Percentiles rank a stretch among this genome's conserved stretches.
Conservation (phyloP, 2,797 vertebrate genomes). For the Halcyon smyrnensis region DNA sequence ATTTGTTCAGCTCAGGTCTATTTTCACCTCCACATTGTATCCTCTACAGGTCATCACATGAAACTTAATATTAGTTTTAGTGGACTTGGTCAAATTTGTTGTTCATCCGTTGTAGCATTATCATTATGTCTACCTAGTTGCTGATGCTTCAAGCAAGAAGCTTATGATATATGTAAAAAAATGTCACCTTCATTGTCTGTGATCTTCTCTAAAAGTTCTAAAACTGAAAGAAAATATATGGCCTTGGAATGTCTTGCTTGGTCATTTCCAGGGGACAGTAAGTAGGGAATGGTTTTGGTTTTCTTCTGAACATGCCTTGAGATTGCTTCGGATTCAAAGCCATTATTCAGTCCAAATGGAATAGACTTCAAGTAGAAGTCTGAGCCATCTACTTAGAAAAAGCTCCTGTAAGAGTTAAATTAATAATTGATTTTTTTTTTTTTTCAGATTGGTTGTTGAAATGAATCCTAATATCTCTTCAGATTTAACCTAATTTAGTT, state of each 20-base stretch:
- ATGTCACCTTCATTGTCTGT: background rate
- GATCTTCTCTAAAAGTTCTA: background rate
- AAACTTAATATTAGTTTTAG: background rate
- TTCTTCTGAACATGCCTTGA: background rate
- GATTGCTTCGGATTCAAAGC: background rate
- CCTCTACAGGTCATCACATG: background rate
- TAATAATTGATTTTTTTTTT: background rate
- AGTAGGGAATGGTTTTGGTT: background rate
- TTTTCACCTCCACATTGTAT: background rate
- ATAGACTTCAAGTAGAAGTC: background rate
- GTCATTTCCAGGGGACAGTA: background rate
- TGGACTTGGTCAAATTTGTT: background rate
- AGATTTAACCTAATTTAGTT: background rate
- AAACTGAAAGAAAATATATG: background rate
- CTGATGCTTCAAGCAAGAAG: slow-evolving; percentile 18
- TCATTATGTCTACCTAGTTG: background rate
- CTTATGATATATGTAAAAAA: background rate
- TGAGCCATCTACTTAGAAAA: background rate
- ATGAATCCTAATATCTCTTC: background rate
- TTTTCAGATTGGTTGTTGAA: background rate
- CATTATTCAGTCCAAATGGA: background rate
- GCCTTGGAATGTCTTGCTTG: background rate
- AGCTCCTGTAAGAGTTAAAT: background rate
- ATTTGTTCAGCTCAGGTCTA: background rate
- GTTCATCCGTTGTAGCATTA: background rate